Evolutionary conservation across 2,797 vertebrate genomes (phyloP).

Genomic region (Picus viridis): DNA sequence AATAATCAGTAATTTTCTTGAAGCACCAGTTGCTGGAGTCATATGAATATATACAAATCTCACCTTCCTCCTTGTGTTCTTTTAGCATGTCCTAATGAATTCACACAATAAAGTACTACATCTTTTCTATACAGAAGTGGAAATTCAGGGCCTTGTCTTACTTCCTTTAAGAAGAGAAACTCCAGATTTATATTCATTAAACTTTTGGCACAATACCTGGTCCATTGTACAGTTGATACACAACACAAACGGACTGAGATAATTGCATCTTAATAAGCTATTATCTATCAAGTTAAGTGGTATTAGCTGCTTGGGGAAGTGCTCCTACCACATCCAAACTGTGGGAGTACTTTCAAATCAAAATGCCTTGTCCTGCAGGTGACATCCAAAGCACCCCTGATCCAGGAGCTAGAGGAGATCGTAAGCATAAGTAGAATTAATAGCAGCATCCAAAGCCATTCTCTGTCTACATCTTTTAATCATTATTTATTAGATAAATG

Average conservation of each 20-base stretch:
- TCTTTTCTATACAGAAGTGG: neutral
- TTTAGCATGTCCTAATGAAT: neutral
- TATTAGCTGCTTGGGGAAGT: neutral
- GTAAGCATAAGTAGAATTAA: neutral
- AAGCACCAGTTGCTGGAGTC: neutral
- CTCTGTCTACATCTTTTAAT: neutral
- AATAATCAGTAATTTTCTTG: slow-evolving; percentile 13
- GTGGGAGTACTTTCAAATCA: neutral
- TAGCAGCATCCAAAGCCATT: neutral
- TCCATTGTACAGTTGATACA: neutral
- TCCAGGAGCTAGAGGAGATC: neutral
- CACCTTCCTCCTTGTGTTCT: neutral
- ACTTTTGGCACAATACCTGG: neutral
- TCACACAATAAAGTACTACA: neutral
- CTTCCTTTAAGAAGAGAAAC: neutral
- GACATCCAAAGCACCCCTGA: neutral
- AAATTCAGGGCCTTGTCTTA: neutral
- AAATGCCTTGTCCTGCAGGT: neutral
- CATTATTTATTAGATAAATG: neutral
- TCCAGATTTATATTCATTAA: neutral
- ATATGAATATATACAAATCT: neutral
- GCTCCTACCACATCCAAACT: neutral
- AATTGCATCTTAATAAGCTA: neutral
- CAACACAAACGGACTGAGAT: neutral
- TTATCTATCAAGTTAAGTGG: neutral